phyloP scores from a whole-genome alignment of 2,888 invertebrate species.

The Craniophora ligustri region DNA sequence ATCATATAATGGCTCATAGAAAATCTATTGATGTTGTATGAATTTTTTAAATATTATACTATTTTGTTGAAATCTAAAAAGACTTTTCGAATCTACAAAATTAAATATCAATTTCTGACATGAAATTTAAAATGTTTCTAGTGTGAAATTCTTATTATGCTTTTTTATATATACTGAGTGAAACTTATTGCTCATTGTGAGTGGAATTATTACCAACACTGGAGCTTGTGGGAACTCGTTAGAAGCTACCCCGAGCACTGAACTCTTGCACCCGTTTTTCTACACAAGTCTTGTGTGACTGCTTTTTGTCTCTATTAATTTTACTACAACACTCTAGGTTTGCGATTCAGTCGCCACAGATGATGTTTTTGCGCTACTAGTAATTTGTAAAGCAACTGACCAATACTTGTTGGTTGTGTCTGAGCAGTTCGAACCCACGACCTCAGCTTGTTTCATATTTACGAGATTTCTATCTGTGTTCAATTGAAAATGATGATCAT shows the following conservation, averaged over 20 bases:
- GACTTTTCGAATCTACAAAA: conserved; percentile 1
- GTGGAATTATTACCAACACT: conserved; percentile 68
- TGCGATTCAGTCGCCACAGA: conserved; percentile 16
- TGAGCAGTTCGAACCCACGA: conserved; percentile 16
- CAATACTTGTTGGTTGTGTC: conserved; percentile 1
- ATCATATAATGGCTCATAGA: conserved; percentile 11
- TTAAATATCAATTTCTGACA: conserved; percentile 10
- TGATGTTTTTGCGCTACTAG: conserved; percentile 22
- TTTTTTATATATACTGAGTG: conserved; percentile 42
- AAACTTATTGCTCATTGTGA: conserved; percentile 73
- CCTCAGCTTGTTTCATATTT: conserved; percentile 30
- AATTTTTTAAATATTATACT: conserved; percentile 5
- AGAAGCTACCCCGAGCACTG: conserved; percentile 72
- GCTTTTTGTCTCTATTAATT: conserved; percentile 70
- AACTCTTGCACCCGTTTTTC: conserved; percentile 80
- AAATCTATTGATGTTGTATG: conserved; percentile 18
- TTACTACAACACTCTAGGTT: conserved; percentile 61
- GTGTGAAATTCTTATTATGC: conserved; percentile 23
- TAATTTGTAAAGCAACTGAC: conserved; percentile 1
- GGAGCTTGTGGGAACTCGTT: conserved; percentile 74
- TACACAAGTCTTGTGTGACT: conserved; percentile 67
- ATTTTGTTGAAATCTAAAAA: conserved; percentile 21
- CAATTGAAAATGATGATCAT: conserved; percentile 65
- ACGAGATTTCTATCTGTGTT: conserved; percentile 58
- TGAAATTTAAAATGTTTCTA: conserved; percentile 12